Percentiles rank a stretch among this genome's conserved stretches.
phyloP scores from a whole-genome alignment of 64 coral and sea anemone genomes.

The Exaiptasia diaphana region DNA sequence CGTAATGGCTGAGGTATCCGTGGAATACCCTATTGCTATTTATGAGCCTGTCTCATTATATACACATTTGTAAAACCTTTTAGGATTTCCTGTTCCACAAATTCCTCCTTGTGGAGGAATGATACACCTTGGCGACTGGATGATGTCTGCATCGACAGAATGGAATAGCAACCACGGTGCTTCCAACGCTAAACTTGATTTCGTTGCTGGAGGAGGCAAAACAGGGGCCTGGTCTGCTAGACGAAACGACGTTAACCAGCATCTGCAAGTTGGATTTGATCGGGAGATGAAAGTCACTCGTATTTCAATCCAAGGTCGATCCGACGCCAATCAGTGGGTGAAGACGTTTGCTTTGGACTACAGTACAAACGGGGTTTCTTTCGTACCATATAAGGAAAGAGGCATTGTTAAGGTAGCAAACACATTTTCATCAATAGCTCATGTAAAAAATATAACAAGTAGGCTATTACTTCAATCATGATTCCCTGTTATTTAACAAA shows the following conservation, averaged over 20 bases:
- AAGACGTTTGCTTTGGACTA: constrained; percentile 8
- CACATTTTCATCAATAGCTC: too few species aligned
- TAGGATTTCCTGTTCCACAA: background rate
- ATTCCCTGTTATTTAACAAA: too few species aligned
- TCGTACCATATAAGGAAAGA: background rate
- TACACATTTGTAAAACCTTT: background rate
- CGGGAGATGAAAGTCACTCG: constrained; percentile 19
- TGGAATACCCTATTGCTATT: background rate
- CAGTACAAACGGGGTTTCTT: constrained; percentile 11
- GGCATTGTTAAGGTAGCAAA: background rate
- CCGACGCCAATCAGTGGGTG: background rate
- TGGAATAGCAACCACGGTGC: constrained; percentile 11
- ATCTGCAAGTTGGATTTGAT: constrained; percentile 32
- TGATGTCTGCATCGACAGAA: constrained; percentile 20
- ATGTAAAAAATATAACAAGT: too few species aligned
- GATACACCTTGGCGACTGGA: constrained; percentile 28
- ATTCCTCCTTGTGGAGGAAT: background rate
- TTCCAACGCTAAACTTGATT: constrained; percentile 29
- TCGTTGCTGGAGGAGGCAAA: background rate
- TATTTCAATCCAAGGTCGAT: constrained; percentile 33
- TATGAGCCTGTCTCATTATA: background rate
- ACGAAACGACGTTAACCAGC: background rate
- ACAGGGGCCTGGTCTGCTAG: constrained; percentile 29
- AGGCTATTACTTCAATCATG: too few species aligned
- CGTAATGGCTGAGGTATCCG: background rate